Base-by-base conservation (phyloP, 23 tunicate genomes). In the Halocynthia roretzi region DNA sequence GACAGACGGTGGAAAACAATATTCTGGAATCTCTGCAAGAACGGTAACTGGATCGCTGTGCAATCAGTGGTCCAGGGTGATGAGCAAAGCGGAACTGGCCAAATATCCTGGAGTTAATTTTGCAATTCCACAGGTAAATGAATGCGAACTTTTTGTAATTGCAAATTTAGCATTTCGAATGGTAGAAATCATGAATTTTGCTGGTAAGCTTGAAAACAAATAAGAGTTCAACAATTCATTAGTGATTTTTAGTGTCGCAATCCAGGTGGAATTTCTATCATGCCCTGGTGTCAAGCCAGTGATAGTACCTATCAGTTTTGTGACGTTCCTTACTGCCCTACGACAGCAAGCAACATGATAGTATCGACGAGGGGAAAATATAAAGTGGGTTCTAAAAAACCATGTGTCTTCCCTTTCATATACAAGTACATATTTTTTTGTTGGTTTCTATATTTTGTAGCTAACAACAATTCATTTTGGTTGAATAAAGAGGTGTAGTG, bases 381-480 rank as follows among this genome's bases (percentile, higher is more conserved):
- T 31, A 10, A 55, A 5, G 2, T 61, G 11, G 7, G 19, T 8
- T 21, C 75, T 31, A 14, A n/a, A 18, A 53, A 31, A 48, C 84
- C 84, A 15, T 81, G 84, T 48, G 51, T 81, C 8, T 81, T 81
- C 61, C 84, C 84, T 0, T 81, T 81, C 53, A 10, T 71, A 17
- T 67, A 52, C n/a, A 68, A 48, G 21, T 56, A 69, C 5, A 50
- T 40, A 58, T 15, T 1, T 58, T 56, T 14, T 58, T 58, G n/a
- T 58, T 58, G 10, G 63, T 58, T 14, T 2, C 17, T n/a, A 14
- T 58, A n/a, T 58, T 15, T 58, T 2, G 63, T 14, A 14, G 17
- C 63, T 14, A 14, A 15, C 63, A 58, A 14, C 15, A 58, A n/a
- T 58, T 2, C 63, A 58, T 31, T 31, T 31, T 31, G 44, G 44